phyloP scores from a whole-genome alignment of 2,113 vertebrate species.

The Crotalus viridis region DNA sequence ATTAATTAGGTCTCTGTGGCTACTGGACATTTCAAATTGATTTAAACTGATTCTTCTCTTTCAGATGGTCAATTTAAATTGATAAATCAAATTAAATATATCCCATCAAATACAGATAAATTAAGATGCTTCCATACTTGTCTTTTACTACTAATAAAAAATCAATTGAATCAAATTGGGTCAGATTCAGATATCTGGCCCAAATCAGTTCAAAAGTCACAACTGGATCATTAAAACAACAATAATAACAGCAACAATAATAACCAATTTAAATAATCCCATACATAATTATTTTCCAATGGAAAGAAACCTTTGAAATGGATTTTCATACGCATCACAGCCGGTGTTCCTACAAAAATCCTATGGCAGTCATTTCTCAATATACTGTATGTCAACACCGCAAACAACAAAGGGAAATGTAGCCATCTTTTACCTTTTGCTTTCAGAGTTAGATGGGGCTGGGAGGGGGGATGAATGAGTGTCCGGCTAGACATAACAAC shows the following conservation, averaged over 20 bases:
- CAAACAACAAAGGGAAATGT: too few species aligned
- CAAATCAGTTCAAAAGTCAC: neutral
- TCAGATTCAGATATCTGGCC: neutral
- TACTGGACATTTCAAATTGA: neutral
- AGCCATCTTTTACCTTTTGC: too few species aligned
- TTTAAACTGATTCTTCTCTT: neutral
- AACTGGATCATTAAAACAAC: neutral
- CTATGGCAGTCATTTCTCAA: neutral
- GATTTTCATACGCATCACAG: neutral
- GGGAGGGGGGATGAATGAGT: too few species aligned
- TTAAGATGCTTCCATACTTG: neutral
- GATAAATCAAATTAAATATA: neutral
- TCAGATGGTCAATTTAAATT: neutral
- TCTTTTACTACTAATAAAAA: neutral
- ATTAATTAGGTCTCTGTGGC: neutral
- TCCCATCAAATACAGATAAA: neutral
- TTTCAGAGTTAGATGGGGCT: too few species aligned
- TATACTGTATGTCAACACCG: neutral
- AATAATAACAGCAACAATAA: neutral
- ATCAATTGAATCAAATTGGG: neutral
- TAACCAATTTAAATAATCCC: neutral
- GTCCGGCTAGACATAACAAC: too few species aligned
- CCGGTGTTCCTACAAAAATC: neutral
- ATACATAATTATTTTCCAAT: neutral
- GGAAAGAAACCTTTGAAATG: neutral